Conservation (phyloP, 64 coral and sea anemone genomes). For the Pocillopora damicornis region DNA sequence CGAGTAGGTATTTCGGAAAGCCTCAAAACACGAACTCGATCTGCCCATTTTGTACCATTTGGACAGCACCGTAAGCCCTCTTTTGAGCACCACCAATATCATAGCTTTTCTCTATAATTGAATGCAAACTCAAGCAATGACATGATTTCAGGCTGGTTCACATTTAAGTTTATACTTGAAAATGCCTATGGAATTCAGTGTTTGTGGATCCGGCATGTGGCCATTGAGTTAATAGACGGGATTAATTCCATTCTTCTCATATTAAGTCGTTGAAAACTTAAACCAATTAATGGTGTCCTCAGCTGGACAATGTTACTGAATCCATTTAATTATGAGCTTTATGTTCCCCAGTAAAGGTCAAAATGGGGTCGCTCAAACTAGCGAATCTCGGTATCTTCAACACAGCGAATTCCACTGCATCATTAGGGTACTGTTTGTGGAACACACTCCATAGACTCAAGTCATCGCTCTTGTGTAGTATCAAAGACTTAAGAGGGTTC, state of each 20-base stretch:
- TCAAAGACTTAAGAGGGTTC: neutral
- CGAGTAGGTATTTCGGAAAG: no score
- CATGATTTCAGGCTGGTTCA: neutral
- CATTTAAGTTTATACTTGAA: neutral
- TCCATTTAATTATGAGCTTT: neutral
- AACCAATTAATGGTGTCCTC: constrained; percentile 8
- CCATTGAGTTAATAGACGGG: constrained; percentile 27
- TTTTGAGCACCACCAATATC: no score
- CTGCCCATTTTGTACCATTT: no score
- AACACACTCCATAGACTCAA: neutral
- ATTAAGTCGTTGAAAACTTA: constrained; percentile 33
- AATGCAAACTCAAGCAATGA: neutral
- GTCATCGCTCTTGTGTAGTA: neutral
- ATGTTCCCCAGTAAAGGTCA: neutral
- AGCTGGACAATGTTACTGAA: neutral
- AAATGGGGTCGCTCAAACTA: constrained; percentile 10
- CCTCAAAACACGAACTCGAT: no score
- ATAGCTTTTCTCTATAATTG: neutral
- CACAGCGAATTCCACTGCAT: neutral
- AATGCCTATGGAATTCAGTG: neutral
- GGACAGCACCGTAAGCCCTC: no score
- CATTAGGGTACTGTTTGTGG: neutral
- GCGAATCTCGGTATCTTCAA: neutral
- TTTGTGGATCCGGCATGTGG: neutral
- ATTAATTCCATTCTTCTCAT: constrained; percentile 23